Evolutionary conservation across 2,113 vertebrate genomes (phyloP).

Genomic region (Campylorhamphus procurvoides): DNA sequence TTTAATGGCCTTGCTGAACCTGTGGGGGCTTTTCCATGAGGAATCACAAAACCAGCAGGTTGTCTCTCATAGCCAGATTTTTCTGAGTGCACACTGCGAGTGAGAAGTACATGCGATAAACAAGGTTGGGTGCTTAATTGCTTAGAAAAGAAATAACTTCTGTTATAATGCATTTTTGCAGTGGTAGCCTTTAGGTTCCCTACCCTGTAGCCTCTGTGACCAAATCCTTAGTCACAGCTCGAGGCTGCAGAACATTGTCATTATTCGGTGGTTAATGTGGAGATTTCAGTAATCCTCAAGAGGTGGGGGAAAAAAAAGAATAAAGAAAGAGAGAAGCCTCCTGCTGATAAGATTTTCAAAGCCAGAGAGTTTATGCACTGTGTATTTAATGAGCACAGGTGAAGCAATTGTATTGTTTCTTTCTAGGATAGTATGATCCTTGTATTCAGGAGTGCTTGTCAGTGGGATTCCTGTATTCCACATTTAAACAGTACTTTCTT

Average conservation of each 20-base stretch:
- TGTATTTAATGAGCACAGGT: constrained; percentile 33
- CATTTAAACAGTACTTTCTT: constrained; percentile 2
- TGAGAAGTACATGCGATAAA: neutral
- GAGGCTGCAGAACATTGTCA: neutral
- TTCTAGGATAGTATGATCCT: neutral
- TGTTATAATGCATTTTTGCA: neutral
- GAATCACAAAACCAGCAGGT: neutral
- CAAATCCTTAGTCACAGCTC: constrained; percentile 15
- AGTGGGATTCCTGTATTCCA: neutral
- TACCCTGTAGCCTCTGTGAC: neutral
- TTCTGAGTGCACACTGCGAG: neutral
- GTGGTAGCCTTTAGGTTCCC: neutral
- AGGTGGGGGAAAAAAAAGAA: neutral
- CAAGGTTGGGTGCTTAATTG: neutral
- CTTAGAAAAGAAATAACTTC: neutral
- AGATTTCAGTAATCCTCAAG: constrained; percentile 35
- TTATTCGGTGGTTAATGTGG: constrained; percentile 34
- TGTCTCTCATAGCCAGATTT: neutral
- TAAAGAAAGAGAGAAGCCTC: neutral
- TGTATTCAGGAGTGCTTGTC: constrained; percentile 1
- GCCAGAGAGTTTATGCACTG: constrained; percentile 14
- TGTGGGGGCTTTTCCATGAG: neutral
- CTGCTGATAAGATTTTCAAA: constrained; percentile 1
- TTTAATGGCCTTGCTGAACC: neutral
- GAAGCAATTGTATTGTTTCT: constrained; percentile 19